Evolutionary conservation across 2,113 vertebrate species (phyloP).

Genomic region (Larimichthys crocea): DNA sequence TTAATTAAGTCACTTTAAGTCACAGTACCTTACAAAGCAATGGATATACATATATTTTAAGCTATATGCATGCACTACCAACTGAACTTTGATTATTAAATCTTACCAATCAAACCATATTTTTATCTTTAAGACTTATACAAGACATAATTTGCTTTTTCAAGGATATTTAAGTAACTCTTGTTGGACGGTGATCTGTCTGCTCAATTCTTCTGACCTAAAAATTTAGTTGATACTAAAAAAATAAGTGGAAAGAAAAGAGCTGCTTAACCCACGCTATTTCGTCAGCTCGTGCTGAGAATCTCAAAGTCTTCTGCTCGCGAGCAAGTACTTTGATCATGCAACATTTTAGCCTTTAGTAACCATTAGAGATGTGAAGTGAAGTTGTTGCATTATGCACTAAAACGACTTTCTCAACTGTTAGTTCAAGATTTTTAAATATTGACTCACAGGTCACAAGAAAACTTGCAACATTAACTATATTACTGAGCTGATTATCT

Average conservation of each 20-base stretch:
- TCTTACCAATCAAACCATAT: not conserved
- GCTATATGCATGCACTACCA: not conserved
- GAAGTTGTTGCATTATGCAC: not conserved
- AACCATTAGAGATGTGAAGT: not conserved
- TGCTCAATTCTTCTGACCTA: not conserved
- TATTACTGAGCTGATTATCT: not conserved
- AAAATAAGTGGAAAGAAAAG: not conserved
- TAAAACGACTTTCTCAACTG: not conserved
- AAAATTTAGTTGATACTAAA: not conserved
- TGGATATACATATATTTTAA: not conserved
- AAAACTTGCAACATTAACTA: not conserved
- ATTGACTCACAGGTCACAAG: not conserved
- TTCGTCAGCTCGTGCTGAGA: no score
- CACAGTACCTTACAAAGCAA: not conserved
- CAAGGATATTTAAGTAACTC: not conserved
- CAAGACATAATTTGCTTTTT: not conserved
- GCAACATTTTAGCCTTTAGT: not conserved
- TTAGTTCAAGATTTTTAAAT: not conserved
- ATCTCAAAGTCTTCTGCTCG: not conserved
- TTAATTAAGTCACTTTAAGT: not conserved
- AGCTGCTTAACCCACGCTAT: not conserved
- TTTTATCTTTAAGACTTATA: not conserved
- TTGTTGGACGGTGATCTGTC: not conserved
- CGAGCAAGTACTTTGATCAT: not conserved
- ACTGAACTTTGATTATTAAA: not conserved